These are phyloP conservation scores for Drosophila mayri DNA, from an alignment of 1,140 invertebrate genomes.

Conservation along the genomic window DNA sequence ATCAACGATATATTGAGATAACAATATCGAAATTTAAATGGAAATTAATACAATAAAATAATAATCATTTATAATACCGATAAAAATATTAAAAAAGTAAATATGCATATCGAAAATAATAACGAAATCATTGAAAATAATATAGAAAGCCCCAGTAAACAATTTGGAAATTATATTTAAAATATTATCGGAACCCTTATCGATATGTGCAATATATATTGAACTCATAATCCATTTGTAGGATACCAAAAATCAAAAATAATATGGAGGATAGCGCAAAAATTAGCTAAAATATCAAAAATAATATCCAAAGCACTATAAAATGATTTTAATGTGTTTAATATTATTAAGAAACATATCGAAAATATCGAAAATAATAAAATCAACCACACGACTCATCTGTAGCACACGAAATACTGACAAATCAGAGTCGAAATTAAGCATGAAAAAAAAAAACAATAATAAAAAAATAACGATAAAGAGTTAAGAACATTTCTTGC, in stretches of 20 bases:
- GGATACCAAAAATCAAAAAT: neutral
- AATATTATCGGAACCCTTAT: neutral
- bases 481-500: conserved; percentile 29
- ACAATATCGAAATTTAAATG: too few species aligned
- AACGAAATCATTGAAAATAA: too few species aligned
- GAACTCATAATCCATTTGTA: neutral
- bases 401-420: conserved; percentile 6
- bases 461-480: conserved; percentile 7
- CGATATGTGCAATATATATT: neutral
- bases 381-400: neutral
- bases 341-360: neutral
- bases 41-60: neutral
- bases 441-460: conserved; percentile 24
- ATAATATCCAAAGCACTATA: neutral
- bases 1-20: too few species aligned
- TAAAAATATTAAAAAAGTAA: too few species aligned
- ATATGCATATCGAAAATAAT: too few species aligned
- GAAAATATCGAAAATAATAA: neutral
- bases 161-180: neutral
- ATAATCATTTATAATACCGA: neutral
- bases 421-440: conserved; percentile 65
- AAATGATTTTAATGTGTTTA: too few species aligned
- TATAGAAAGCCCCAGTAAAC: too few species aligned
- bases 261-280: too few species aligned
- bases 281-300: neutral